Base-by-base conservation (phyloP, 2,888 invertebrate genomes). In the Nesidiocoris tenuis region DNA sequence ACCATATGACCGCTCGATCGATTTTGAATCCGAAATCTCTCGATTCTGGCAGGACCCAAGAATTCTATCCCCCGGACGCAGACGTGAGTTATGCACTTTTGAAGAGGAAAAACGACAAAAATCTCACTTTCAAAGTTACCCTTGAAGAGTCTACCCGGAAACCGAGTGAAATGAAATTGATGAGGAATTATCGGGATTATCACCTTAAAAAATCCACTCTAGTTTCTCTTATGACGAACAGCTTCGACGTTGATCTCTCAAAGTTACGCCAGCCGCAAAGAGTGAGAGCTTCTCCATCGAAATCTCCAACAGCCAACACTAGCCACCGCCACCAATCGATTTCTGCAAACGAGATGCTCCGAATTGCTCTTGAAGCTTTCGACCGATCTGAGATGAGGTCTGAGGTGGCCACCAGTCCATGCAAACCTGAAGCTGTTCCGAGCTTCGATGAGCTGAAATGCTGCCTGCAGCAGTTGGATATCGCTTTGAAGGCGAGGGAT, bases 21-120 rank as follows among this genome's bases (percentile, higher is more conserved):
- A 66, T 74, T 1, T 7, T 74, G n/a, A 74, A 74, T 19, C 74
- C 74, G 16, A 72, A 72, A 61, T 23, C 72, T 9, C 39, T 17
- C 7, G 39, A 63, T 9, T 3, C 17, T 16, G 54, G 61, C 22
- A 9, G 22, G n/a, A 22, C 67, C 7, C 7, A 22, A 0, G 72
- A 72, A 9, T 72, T 61, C 63, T 56, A 61, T 21, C 21, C 61
- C 0, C 72, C 61, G 0, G 54, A 71, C 61, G 12, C 16, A 12
- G 72, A 72, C 12, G 7, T 22, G 1, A 57, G 5, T 22, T 21
- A 22, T 12, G 23, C 55, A 5, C 5, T 22, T 3, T 7, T 25
- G 2, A 56, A 23, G 24, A 57, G 19, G 59, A 67, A 25, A 65
- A 12, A 22, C 18, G 39, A 70, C n/a, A 68, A 23, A 12, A 25